A percentile compares a stretch with the other conserved stretches of the same genome.
phyloP scores from a whole-genome alignment of 2,113 vertebrate genomes.

The Xyrauchen texanus region DNA sequence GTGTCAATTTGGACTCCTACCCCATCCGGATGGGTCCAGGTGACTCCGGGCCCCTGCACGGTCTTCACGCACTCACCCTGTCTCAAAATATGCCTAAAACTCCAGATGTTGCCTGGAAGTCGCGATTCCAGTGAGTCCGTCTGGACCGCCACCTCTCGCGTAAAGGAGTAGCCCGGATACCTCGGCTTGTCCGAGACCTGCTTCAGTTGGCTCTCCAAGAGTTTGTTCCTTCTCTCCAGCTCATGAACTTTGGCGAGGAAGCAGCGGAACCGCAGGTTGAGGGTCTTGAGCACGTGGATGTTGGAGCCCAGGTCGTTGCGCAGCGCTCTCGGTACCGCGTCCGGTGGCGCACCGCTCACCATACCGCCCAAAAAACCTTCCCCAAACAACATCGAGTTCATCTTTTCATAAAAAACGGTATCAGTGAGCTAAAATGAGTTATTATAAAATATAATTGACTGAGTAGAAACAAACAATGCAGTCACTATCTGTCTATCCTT shows the following conservation, averaged over 20 bases:
- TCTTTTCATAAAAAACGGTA: constrained; percentile 60
- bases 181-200: constrained; percentile 71
- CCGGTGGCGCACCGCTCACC: constrained; percentile 54
- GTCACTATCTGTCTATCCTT: constrained; percentile 54
- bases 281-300: constrained; percentile 88
- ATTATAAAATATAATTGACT: not conserved
- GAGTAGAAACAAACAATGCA: constrained; percentile 51
- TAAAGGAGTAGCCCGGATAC: constrained; percentile 70
- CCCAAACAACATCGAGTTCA: constrained; percentile 83
- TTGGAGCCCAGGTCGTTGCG: constrained; percentile 89
- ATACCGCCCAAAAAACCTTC: constrained; percentile 63
- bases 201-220: constrained; percentile 83
- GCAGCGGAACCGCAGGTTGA: constrained; percentile 88
- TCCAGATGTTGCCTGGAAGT: constrained; percentile 88
- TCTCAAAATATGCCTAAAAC: constrained; percentile 83
- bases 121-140: constrained; percentile 75
- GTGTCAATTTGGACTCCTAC: constrained; percentile 84
- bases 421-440: not conserved
- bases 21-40: constrained; percentile 79
- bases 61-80: constrained; percentile 83
- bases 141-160: constrained; percentile 81
- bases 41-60: constrained; percentile 79
- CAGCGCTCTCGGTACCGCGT: constrained; percentile 70
- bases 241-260: constrained; percentile 90
- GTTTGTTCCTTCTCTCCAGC: constrained; percentile 84